These are phyloP conservation scores for Callorhinus ursinus DNA, from an alignment of 2,113 vertebrate species.

Conservation along the genomic window DNA sequence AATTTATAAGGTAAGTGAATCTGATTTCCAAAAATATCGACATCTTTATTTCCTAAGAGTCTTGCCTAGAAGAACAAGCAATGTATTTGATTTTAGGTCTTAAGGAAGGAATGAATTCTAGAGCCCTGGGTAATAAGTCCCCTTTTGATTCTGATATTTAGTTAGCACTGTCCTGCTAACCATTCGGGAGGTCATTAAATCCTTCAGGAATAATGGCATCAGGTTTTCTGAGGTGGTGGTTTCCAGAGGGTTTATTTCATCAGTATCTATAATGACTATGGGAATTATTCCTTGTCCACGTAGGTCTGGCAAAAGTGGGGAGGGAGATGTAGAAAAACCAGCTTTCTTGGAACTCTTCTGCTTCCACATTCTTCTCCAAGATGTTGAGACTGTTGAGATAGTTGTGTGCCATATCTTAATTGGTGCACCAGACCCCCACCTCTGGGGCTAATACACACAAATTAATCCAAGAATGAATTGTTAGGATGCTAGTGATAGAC, in stretches of 20 bases:
- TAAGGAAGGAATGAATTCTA: neutral
- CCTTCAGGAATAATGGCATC: neutral
- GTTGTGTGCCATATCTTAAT: neutral
- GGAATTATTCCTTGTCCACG: neutral
- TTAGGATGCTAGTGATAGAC: neutral
- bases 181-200: neutral
- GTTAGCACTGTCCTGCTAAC: neutral
- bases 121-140: too few relatives aligned
- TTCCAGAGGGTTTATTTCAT: neutral
- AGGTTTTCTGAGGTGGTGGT: neutral
- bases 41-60: neutral
- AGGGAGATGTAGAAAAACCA: neutral
- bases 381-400: neutral
- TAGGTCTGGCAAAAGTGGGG: neutral
- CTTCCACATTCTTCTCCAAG: neutral
- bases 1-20: neutral
- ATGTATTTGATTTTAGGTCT: neutral
- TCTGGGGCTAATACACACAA: neutral
- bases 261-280: neutral
- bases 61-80: neutral
- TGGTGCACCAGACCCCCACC: rapidly evolving
- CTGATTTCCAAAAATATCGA: neutral
- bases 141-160: neutral
- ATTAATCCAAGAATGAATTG: neutral
- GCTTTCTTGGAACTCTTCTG: neutral